These are phyloP conservation scores for Atherinosoma microstoma DNA, from an alignment of 2,797 vertebrate genomes.

Conservation along the genomic window DNA sequence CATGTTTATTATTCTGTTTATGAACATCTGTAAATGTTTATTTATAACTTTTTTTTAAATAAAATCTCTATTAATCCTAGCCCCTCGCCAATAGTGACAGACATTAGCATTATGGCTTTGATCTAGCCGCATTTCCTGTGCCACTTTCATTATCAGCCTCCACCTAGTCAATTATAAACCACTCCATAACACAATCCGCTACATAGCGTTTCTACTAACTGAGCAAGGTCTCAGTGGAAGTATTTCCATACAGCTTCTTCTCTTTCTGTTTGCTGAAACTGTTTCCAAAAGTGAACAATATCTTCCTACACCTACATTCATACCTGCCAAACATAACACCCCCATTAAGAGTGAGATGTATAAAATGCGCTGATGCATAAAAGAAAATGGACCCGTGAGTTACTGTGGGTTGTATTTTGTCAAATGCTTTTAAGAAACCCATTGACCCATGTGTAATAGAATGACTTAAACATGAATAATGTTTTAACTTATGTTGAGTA, in stretches of 20 bases:
- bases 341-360: background rate
- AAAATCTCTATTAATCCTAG: background rate
- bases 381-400: background rate
- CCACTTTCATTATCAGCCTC: background rate
- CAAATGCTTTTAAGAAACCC: no score
- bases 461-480: no score
- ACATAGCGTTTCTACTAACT: background rate
- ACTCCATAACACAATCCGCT: background rate
- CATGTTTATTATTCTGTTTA: slow-evolving; percentile 10
- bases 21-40: background rate
- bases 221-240: background rate
- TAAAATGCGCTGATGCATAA: background rate
- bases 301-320: background rate
- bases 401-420: no score
- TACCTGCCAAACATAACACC: background rate
- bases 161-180: background rate
- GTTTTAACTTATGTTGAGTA: background rate
- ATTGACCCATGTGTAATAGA: no score
- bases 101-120: slow-evolving; percentile 1
- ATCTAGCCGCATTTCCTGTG: background rate
- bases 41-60: background rate
- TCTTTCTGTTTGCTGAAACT: background rate
- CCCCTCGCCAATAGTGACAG: background rate
- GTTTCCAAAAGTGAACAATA: background rate
- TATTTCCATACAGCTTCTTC: background rate